These are phyloP conservation scores for Polyommatus icarus DNA, from an alignment of 2,888 invertebrate genomes.

Conservation along the genomic window DNA sequence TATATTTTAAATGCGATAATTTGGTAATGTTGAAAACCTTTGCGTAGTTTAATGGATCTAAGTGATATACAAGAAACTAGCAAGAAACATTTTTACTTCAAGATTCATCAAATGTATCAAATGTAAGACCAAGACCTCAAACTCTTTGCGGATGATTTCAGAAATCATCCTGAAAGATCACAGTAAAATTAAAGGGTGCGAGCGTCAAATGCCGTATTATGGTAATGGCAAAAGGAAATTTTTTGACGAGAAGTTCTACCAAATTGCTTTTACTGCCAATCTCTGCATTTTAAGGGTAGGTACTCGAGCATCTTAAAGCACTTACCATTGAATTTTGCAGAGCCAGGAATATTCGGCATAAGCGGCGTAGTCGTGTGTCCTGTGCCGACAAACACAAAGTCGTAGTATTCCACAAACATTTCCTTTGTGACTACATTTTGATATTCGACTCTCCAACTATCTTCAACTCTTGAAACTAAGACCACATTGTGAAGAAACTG, in stretches of 20 bases:
- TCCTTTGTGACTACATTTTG: slow-evolving; percentile 55
- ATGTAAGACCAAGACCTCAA: too few species aligned
- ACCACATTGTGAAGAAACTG: slow-evolving; percentile 66
- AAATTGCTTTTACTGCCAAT: too few species aligned
- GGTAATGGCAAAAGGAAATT: too few species aligned
- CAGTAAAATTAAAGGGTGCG: too few species aligned
- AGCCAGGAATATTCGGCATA: slow-evolving; percentile 58
- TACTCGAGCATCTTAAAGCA: neutral
- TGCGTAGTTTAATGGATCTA: too few species aligned
- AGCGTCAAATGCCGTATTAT: too few species aligned
- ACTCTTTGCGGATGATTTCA: too few species aligned
- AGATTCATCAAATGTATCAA: neutral
- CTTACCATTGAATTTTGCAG: slow-evolving; percentile 65
- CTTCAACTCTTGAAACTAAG: slow-evolving; percentile 52
- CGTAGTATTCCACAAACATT: slow-evolving; percentile 74
- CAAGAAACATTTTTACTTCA: neutral
- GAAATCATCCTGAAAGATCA: too few species aligned
- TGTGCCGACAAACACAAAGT: slow-evolving; percentile 84
- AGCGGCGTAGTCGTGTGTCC: slow-evolving; percentile 79
- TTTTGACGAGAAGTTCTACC: too few species aligned
- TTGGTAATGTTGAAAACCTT: too few species aligned
- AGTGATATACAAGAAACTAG: too few species aligned
- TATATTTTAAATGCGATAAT: neutral
- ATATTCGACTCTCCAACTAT: slow-evolving; percentile 63
- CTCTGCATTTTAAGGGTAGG: too few species aligned